Percentiles rank a stretch among this genome's conserved stretches.
These are phyloP conservation scores for Pocillopora damicornis DNA, from an alignment of 64 coral and sea anemone species.

Conservation along the genomic window DNA sequence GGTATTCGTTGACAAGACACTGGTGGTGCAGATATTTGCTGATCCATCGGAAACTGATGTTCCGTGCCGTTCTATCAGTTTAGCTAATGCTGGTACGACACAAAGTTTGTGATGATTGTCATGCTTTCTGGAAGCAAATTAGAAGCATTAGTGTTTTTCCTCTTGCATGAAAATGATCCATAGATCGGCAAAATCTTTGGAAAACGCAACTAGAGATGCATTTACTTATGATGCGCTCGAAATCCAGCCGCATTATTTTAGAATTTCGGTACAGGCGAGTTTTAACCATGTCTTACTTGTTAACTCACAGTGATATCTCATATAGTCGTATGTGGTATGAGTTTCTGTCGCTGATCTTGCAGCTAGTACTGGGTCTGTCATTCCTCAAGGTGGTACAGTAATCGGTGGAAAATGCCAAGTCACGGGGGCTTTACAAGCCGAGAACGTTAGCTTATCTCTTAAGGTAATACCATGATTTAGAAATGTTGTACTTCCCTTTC, in stretches of 20 bases:
- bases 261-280: too few species aligned
- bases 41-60: slow-evolving; percentile 44
- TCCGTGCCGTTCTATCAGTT: slow-evolving; percentile 62
- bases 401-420: slow-evolving; percentile 70
- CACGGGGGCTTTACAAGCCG: slow-evolving; percentile 30
- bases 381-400: slow-evolving; percentile 60
- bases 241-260: too few species aligned
- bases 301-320: background rate
- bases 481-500: background rate
- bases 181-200: too few species aligned
- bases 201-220: too few species aligned
- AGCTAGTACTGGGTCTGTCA: slow-evolving; percentile 40
- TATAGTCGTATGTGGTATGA: background rate
- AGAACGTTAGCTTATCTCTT: slow-evolving; percentile 63
- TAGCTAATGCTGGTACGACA: slow-evolving; percentile 45
- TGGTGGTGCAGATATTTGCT: slow-evolving; percentile 75
- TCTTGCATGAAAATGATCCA: too few species aligned
- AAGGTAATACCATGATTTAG: slow-evolving; percentile 15
- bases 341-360: background rate
- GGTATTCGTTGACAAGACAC: slow-evolving; percentile 83
- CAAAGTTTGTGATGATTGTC: background rate
- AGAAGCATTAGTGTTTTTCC: too few species aligned
- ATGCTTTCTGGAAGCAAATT: too few species aligned
- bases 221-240: too few species aligned
- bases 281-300: too few species aligned